phyloP scores from a whole-genome alignment of 2,113 vertebrate species.

The Cyphomyrus discorhynchus region DNA sequence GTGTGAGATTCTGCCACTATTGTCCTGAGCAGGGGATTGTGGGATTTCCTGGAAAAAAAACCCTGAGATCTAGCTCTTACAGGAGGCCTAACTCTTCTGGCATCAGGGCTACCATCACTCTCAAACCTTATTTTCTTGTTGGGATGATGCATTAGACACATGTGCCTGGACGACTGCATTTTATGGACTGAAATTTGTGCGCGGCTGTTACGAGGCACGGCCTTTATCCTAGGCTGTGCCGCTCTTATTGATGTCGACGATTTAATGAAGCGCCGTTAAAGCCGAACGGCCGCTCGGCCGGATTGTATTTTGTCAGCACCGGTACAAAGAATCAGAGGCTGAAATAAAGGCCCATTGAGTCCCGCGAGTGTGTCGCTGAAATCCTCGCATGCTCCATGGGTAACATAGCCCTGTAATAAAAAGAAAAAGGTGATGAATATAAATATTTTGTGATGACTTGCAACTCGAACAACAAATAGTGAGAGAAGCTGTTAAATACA shows the following conservation, averaged over 20 bases:
- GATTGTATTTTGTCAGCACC: not conserved
- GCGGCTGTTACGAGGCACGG: not conserved
- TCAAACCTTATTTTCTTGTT: not conserved
- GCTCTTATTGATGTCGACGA: constrained; percentile 12
- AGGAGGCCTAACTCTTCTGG: not conserved
- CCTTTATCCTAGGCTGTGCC: not conserved
- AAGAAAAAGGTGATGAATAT: not conserved
- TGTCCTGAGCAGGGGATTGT: not conserved
- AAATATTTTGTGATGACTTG: not conserved
- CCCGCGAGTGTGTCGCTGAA: not conserved
- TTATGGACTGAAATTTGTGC: not conserved
- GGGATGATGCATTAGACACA: not conserved
- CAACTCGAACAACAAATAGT: not conserved
- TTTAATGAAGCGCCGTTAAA: constrained; percentile 20
- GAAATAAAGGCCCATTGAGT: not conserved
- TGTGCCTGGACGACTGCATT: not conserved
- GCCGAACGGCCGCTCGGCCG: not conserved
- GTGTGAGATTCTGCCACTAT: not conserved
- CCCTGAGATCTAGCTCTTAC: not conserved
- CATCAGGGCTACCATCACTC: not conserved
- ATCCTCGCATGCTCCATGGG: not conserved
- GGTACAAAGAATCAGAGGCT: not conserved
- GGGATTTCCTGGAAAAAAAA: not conserved
- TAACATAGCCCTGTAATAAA: not conserved
- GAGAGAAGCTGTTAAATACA: not conserved